Base-by-base conservation (phyloP, 2,888 invertebrate genomes). In the Drosophila nigricruria region DNA sequence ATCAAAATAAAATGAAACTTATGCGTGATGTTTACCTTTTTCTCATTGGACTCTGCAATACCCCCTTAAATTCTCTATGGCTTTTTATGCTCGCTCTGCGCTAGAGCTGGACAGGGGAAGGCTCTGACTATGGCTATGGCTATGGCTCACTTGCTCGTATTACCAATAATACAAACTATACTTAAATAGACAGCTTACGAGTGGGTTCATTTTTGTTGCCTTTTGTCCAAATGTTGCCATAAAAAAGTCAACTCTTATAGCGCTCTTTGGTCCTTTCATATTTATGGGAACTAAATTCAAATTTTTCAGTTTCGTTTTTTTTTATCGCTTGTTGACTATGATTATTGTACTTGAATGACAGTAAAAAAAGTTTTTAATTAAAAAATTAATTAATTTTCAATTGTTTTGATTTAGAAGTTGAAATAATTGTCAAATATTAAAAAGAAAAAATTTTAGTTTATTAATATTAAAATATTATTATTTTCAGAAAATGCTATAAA, bases 1-100 rank as follows among this genome's bases (percentile, higher is more conserved):
- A 91, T 91, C 91, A 90, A 91, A 91, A 91, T 90, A 90, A 88
- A 90, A 90, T 91, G 89, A 82, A 86, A 90, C 89, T 88, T 90
- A 91, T 91, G 91, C 90, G 86, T 87, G 90, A 85, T 85, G 88
- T 79, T 86, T 80, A 71, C 74, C 61, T 64, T 73, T 73, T 82
- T 82, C 61, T 58, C 66, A 58, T 72, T 73, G 65, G 68, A 63
- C 70, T 80, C 61, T 63, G 54, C 54, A 20, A 34, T 47, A 20
- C 10, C 36, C 47, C 57, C 45, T 10, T 20, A 25, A 9, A 16
- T 36, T 16, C 56, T 25, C 45, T 34, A 25, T 40, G 23, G 34
- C 27, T 60, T 64, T 70, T 70, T 69, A 66, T 75, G 65, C 45
- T 16, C 56, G 43, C 59, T 27, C 36, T 60, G 59, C 30, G 63